These are phyloP conservation scores for Myotis findleyi DNA, from an alignment of 2,797 vertebrate species.

Conservation along the genomic window DNA sequence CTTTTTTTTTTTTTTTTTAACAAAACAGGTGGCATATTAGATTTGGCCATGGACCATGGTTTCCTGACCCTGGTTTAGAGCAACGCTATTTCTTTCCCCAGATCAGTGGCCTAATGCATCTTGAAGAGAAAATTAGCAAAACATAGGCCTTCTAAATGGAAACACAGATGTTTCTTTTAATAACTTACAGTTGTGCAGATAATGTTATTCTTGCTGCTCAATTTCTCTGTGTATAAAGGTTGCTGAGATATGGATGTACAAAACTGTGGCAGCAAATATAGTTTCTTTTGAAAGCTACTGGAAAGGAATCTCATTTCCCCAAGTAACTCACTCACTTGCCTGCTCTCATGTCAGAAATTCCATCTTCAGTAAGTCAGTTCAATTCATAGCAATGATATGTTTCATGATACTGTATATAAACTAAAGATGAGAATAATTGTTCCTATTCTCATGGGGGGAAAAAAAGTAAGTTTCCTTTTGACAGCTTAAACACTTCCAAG, in stretches of 20 bases:
- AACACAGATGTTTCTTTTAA: constrained; percentile 57
- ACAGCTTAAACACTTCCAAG: constrained; percentile 44
- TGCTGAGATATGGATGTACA: not conserved
- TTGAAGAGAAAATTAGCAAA: constrained; percentile 42
- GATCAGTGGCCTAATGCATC: not conserved
- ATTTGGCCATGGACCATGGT: not conserved
- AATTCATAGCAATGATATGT: not conserved
- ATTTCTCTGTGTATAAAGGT: not conserved
- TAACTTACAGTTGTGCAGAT: constrained; percentile 35
- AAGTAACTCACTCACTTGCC: not conserved
- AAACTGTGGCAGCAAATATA: not conserved
- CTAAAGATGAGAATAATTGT: constrained; percentile 38
- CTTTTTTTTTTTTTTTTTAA: not conserved
- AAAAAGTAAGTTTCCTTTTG: constrained; percentile 29
- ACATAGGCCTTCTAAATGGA: not conserved
- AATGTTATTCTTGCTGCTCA: not conserved
- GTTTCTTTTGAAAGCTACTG: constrained; percentile 8
- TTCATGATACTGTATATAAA: constrained; percentile 36
- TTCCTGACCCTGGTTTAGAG: constrained; percentile 11
- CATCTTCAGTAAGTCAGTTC: not conserved
- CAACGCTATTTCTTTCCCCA: not conserved
- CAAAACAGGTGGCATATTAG: not conserved
- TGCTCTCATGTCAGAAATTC: constrained; percentile 30
- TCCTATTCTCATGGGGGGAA: not conserved
- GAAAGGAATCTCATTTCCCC: not conserved